Conservation (phyloP, 1,140 invertebrate species). For the Bilobella aurantiaca region DNA sequence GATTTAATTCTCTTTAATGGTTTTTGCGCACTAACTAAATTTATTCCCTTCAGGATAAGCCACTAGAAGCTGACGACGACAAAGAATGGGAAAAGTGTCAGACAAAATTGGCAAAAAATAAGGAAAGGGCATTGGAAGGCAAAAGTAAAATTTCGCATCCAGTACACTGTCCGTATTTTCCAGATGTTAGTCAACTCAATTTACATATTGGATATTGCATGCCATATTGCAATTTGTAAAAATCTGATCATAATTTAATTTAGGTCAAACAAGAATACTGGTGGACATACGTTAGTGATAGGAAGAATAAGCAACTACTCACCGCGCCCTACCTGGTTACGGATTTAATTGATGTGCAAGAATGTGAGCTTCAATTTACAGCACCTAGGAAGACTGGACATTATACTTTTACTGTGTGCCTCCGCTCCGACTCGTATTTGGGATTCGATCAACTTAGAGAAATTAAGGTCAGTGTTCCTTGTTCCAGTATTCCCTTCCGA, state of each 20-base stretch:
- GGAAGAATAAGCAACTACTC: conserved; percentile 76
- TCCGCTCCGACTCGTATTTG: conserved; percentile 90
- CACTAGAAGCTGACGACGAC: conserved; percentile 42
- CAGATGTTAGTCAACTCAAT: conserved; percentile 49
- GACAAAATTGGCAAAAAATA: conserved; percentile 45
- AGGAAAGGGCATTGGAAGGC: conserved; percentile 80
- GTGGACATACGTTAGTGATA: conserved; percentile 97
- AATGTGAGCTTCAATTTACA: conserved; percentile 89
- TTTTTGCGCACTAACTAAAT: too few relatives aligned
- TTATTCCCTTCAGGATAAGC: conserved; percentile 17
- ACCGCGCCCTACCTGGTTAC: conserved; percentile 87
- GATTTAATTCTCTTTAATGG: too few relatives aligned
- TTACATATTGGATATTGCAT: neutral
- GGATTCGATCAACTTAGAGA: conserved; percentile 83
- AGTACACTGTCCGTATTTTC: conserved; percentile 92
- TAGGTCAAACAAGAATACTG: conserved; percentile 96
- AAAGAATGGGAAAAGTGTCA: conserved; percentile 52
- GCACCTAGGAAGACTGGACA: conserved; percentile 84
- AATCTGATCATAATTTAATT: conserved; percentile 11
- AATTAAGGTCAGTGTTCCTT: conserved; percentile 55
- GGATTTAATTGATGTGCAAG: conserved; percentile 62
- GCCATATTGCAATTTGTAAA: conserved; percentile 3
- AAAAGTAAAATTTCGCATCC: conserved; percentile 86
- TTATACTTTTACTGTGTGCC: conserved; percentile 86
- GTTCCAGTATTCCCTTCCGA: neutral